phyloP scores from a whole-genome alignment of 1,140 invertebrate species.

The Lasioglossum baleicum region DNA sequence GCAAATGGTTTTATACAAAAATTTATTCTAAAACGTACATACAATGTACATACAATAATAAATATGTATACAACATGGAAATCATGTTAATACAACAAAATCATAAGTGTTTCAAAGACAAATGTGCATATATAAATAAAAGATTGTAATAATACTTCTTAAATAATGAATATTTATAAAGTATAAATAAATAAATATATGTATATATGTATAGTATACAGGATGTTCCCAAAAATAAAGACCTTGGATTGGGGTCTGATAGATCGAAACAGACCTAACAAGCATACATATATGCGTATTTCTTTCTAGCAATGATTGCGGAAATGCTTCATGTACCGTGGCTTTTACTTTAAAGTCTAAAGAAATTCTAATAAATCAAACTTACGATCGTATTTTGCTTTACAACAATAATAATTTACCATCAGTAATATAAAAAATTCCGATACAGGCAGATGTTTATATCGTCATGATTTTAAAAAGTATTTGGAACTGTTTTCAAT shows the following conservation, averaged over 20 bases:
- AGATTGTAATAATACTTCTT: slow-evolving; percentile 36
- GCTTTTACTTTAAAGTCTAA: neutral
- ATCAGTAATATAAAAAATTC: neutral
- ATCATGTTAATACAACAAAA: slow-evolving; percentile 34
- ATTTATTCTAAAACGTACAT: slow-evolving; percentile 56
- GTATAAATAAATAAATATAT: slow-evolving; percentile 29
- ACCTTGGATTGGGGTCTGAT: neutral
- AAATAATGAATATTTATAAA: slow-evolving; percentile 33
- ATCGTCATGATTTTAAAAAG: too few species aligned
- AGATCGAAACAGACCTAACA: neutral
- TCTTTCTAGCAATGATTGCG: neutral
- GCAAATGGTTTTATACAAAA: slow-evolving; percentile 49
- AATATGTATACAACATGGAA: slow-evolving; percentile 38
- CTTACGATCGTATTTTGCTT: too few species aligned
- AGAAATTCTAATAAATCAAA: too few species aligned
- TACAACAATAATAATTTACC: neutral
- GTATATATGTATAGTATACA: slow-evolving; percentile 28
- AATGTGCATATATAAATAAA: slow-evolving; percentile 54
- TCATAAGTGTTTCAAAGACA: slow-evolving; percentile 19
- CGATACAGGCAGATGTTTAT: too few species aligned
- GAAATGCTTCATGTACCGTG: too few species aligned
- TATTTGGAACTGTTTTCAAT: too few species aligned
- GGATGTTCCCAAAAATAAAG: neutral
- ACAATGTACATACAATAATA: slow-evolving; percentile 35
- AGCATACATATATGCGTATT: neutral